These are phyloP conservation scores for Oxygymnocypris stewartii DNA, from an alignment of 2,113 vertebrate genomes.

Conservation along the genomic window DNA sequence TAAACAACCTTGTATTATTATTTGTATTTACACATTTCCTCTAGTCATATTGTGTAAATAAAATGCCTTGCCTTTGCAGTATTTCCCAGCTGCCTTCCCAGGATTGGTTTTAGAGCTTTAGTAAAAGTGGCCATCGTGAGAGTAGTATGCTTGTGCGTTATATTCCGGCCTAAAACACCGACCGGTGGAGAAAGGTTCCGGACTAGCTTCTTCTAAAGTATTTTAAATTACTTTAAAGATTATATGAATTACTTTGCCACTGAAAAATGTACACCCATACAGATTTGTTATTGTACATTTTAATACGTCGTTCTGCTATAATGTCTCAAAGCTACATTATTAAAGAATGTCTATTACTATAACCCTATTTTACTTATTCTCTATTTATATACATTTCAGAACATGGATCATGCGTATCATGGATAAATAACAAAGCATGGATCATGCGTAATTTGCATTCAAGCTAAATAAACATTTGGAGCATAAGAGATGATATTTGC, in stretches of 20 bases:
- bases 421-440: not conserved
- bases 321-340: not conserved
- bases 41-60: not conserved
- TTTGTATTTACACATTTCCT: not conserved
- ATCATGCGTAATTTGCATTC: not conserved
- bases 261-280: not conserved
- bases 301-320: not conserved
- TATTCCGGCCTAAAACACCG: not conserved
- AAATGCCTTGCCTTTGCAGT: slow-evolving; percentile 68
- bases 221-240: not conserved
- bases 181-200: not conserved
- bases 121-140: slow-evolving; percentile 73
- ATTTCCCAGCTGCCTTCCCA: slow-evolving; percentile 63
- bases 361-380: not conserved
- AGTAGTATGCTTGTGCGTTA: not conserved
- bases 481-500: not conserved
- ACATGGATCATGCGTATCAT: not conserved
- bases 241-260: not conserved
- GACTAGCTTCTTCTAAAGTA: not conserved
- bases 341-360: not conserved
- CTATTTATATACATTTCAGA: not conserved
- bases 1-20: not conserved
- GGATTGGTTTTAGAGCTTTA: slow-evolving; percentile 65
- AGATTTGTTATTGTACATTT: not conserved
- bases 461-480: not conserved